Base-by-base conservation (phyloP, 2,797 vertebrate genomes). In the Typhlichthys subterraneus region DNA sequence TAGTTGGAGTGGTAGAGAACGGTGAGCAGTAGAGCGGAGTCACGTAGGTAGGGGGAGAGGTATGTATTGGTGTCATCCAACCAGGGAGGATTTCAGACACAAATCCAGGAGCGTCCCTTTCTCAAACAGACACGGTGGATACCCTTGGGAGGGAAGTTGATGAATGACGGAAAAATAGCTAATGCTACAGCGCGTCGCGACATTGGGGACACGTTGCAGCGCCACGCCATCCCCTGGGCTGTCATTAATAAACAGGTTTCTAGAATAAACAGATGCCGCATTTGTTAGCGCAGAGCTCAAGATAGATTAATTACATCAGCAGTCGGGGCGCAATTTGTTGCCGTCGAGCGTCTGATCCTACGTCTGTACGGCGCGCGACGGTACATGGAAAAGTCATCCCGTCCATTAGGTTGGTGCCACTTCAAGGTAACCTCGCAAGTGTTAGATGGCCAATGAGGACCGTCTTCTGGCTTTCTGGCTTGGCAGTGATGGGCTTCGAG, bases 381-480 rank as follows among this genome's bases (percentile, higher is more conserved):
- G 63, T 65, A 81, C 76, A 76, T 61, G 71, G 78, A 77, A 74
- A 77, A 82, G 81, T 81, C 60, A 69, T 80, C 75, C 77, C 66
- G 73, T 85, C 76, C 78, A 81, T 88, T 87, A 81, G 81, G 66
- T 79, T 61, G 4, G 42, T 57, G 63, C 68, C 70, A 71, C 83
- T 80, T 86, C 84, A 85, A 85, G 85, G 85, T 84, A 82, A 87
- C 82, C 75, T 79, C 74, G 53, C 65, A 70, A 69, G 76, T 75
- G 79, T 84, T 72, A 78, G 63, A 13, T 53, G 38, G 75, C 74
- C 80, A 73, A 46, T 19, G 57, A 49, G 45, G 64, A 56, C 72
- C 46, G 61, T 62, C 15, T 61, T 65, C 56, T 61, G 67, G 59
- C 59, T 17, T 19, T 64, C 55, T 61, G 65, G 61, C 58, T 17